Conservation (phyloP, 2,113 vertebrate genomes). For the Carollia perspicillata region DNA sequence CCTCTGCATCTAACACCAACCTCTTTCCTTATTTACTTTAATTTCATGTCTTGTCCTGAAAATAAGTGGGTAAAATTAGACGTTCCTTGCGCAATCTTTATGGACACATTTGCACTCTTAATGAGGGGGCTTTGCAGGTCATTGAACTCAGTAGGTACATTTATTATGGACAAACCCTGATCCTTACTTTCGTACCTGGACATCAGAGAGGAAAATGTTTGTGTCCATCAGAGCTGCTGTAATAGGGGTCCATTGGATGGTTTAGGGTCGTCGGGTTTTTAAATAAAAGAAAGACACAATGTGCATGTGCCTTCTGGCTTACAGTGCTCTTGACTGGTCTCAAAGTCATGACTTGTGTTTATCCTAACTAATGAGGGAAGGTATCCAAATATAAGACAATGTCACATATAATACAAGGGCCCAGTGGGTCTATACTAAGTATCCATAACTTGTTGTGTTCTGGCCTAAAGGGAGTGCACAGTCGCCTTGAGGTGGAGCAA, state of each 20-base stretch:
- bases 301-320: neutral
- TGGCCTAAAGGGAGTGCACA: neutral
- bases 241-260: neutral
- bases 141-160: neutral
- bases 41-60: neutral
- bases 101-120: neutral
- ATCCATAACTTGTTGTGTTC: neutral
- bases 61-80: neutral
- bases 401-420: neutral
- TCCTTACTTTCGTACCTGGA: neutral
- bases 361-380: neutral
- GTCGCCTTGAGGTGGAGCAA: neutral
- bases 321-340: neutral
- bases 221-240: neutral
- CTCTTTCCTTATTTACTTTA: neutral
- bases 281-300: neutral
- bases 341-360: constrained; percentile 33
- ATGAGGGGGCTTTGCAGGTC: neutral
- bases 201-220: neutral
- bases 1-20: neutral
- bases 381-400: neutral
- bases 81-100: neutral
- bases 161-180: neutral
- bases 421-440: neutral
- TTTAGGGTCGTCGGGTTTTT: neutral